Conservation (phyloP, 2,797 vertebrate species). For the Nannoperca obscura region DNA sequence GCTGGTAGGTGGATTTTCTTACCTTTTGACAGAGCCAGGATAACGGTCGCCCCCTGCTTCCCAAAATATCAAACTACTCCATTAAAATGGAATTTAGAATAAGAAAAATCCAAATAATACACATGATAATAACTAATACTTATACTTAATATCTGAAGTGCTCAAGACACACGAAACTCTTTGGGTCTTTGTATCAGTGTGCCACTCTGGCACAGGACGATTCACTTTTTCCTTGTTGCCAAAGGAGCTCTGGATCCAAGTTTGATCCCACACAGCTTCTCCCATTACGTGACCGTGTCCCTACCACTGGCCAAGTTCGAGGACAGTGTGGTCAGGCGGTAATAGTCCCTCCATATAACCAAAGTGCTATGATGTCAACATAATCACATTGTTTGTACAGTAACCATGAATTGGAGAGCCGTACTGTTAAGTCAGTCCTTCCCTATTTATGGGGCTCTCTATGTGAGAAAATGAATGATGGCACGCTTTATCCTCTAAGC, state of each 20-base stretch:
- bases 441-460: constrained; percentile 63
- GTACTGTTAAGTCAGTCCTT: constrained; percentile 70
- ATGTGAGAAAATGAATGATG: constrained; percentile 77
- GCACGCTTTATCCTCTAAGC: constrained; percentile 38
- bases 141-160: not conserved
- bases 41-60: not conserved
- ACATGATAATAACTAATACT: not conserved
- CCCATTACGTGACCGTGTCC: constrained; percentile 79
- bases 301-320: constrained; percentile 62
- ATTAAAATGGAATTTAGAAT: not conserved
- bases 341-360: constrained; percentile 74
- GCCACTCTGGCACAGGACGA: constrained; percentile 52
- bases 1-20: not conserved
- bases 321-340: constrained; percentile 73
- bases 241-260: constrained; percentile 59
- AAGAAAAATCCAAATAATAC: not conserved
- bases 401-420: constrained; percentile 71
- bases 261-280: constrained; percentile 69
- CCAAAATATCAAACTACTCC: not conserved
- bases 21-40: not conserved
- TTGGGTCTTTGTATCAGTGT: constrained; percentile 47
- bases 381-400: constrained; percentile 82
- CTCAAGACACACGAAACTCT: constrained; percentile 4
- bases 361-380: constrained; percentile 84
- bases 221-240: constrained; percentile 55